Conservation (phyloP, 2,797 vertebrate species). For the Cynodonichthys magdalenae region DNA sequence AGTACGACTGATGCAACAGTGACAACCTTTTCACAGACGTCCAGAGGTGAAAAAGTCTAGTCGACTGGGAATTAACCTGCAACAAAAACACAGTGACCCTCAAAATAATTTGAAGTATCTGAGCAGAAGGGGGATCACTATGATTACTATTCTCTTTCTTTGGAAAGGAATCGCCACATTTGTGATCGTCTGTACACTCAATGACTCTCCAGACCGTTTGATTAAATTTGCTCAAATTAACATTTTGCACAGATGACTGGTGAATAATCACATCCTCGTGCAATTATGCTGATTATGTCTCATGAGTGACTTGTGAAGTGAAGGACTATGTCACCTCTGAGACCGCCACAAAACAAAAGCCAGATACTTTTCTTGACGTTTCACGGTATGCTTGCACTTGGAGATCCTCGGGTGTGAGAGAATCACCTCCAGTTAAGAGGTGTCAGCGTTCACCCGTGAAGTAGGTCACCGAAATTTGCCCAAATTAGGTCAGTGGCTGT, state of each 20-base stretch:
- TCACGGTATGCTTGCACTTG: slow-evolving; percentile 39
- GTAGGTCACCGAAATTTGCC: slow-evolving; percentile 80
- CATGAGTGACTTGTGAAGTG: slow-evolving; percentile 52
- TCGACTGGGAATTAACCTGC: slow-evolving; percentile 51
- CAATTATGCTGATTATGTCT: slow-evolving; percentile 69
- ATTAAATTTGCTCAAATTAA: slow-evolving; percentile 58
- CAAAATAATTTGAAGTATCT: slow-evolving; percentile 58
- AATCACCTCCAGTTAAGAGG: slow-evolving; percentile 68
- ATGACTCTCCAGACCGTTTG: slow-evolving; percentile 38
- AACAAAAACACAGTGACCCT: slow-evolving; percentile 35
- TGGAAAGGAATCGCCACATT: slow-evolving; percentile 22
- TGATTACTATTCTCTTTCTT: slow-evolving; percentile 33
- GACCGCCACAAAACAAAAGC: slow-evolving; percentile 55
- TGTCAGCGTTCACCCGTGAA: slow-evolving; percentile 76
- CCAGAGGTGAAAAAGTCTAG: slow-evolving; percentile 35
- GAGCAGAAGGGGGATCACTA: slow-evolving; percentile 41
- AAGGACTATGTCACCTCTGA: slow-evolving; percentile 63
- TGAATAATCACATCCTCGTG: slow-evolving; percentile 54
- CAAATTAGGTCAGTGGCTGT: slow-evolving; percentile 81
- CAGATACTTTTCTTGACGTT: slow-evolving; percentile 57
- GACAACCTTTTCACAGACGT: slow-evolving; percentile 51
- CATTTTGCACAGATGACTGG: slow-evolving; percentile 56
- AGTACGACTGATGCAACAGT: slow-evolving; percentile 50
- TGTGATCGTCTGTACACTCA: slow-evolving; percentile 23
- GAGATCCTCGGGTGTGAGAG: slow-evolving; percentile 53